Conservation (phyloP, 2,888 invertebrate genomes). For the Drosophila picticornis region DNA sequence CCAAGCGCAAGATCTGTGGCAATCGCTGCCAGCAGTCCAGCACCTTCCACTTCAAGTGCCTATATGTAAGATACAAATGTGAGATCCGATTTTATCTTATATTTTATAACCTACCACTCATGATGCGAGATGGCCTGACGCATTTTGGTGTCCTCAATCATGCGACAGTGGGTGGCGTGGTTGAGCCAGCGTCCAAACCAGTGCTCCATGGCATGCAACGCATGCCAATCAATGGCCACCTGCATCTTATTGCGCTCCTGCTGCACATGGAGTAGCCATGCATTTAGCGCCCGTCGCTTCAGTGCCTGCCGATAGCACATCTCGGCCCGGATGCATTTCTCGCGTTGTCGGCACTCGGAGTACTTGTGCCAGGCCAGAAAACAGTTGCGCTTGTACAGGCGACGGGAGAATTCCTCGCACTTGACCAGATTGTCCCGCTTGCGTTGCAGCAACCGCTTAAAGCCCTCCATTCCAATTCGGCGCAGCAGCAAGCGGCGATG, state of each 20-base stretch:
- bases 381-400: conserved; percentile 86
- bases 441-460: conserved; percentile 80
- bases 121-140: conserved; percentile 84
- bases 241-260: conserved; percentile 86
- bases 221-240: conserved; percentile 91
- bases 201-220: conserved; percentile 87
- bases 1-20: conserved; percentile 88
- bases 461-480: conserved; percentile 82
- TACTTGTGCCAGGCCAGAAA: conserved; percentile 87
- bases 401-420: conserved; percentile 86
- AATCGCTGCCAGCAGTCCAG: conserved; percentile 88
- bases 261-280: conserved; percentile 85
- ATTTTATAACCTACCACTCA: conserved; percentile 78
- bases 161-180: conserved; percentile 85
- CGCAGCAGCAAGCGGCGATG: conserved; percentile 83
- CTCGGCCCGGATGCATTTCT: conserved; percentile 87
- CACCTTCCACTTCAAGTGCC: conserved; percentile 85
- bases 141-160: conserved; percentile 86
- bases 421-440: conserved; percentile 84
- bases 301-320: conserved; percentile 86
- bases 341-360: conserved; percentile 86
- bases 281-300: conserved; percentile 85
- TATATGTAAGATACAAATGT: conserved; percentile 27
- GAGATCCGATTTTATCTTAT: neutral
- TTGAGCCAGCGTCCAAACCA: conserved; percentile 86